A percentile compares a stretch with the other conserved stretches of the same genome.
phyloP scores from a whole-genome alignment of 2,888 invertebrate species.

The Machimus atricapillus region DNA sequence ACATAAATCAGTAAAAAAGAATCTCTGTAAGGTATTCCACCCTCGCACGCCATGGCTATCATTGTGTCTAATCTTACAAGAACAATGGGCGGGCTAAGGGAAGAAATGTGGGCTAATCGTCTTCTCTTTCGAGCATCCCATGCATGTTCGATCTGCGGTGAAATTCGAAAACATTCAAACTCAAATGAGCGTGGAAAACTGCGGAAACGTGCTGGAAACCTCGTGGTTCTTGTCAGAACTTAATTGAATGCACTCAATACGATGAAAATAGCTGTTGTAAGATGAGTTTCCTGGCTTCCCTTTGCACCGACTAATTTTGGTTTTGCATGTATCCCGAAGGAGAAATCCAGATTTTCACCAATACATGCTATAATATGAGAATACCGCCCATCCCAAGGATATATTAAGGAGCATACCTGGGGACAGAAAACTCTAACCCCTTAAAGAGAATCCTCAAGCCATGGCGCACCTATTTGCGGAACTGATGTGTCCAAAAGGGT shows the following conservation, averaged over 20 bases:
- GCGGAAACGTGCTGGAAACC: constrained; percentile 6
- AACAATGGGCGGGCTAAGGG: background rate
- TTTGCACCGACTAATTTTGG: constrained; percentile 3
- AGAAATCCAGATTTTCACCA: background rate
- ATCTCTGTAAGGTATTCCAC: background rate
- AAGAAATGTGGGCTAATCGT: background rate
- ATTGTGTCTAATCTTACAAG: background rate
- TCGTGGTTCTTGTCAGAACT: background rate
- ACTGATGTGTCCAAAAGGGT: constrained; percentile 38
- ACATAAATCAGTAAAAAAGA: background rate
- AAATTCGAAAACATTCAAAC: background rate
- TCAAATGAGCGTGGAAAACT: background rate
- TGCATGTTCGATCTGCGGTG: background rate
- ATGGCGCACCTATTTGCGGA: constrained; percentile 20
- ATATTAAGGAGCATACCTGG: background rate
- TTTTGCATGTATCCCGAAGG: background rate
- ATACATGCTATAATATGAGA: background rate
- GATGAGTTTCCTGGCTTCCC: background rate
- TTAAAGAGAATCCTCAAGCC: constrained; percentile 2
- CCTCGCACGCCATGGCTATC: background rate
- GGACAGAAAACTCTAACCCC: background rate
- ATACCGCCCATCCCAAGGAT: background rate
- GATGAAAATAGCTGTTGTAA: background rate
- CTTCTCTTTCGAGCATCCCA: background rate
- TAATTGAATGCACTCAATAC: constrained; percentile 36